Evolutionary conservation across 2,888 invertebrate species (phyloP).

Genomic region (Taenaris catops): DNA sequence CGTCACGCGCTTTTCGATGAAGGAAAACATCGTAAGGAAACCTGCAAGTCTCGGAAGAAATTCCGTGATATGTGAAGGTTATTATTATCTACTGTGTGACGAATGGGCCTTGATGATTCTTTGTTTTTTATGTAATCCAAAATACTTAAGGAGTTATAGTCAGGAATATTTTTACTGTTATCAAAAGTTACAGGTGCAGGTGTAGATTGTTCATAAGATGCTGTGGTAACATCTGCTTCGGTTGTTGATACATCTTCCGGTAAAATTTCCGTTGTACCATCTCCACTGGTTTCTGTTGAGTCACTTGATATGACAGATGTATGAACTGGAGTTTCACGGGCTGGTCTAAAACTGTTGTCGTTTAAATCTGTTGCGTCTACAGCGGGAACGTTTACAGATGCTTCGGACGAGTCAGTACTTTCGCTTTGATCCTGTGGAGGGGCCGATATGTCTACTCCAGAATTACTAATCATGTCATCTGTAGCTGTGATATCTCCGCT

Average conservation of each 20-base stretch:
- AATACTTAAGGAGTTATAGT: constrained; percentile 16
- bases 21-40: too few species aligned
- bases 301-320: constrained; percentile 2
- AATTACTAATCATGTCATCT: background rate
- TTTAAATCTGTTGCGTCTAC: background rate
- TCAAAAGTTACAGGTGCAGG: constrained; percentile 8
- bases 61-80: too few species aligned
- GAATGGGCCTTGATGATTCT: constrained; percentile 12
- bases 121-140: constrained; percentile 18
- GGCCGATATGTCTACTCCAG: too few species aligned
- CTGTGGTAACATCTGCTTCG: constrained; percentile 4
- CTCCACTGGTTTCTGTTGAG: background rate
- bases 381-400: too few species aligned
- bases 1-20: too few species aligned
- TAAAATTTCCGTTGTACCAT: constrained; percentile 14
- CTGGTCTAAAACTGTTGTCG: constrained; percentile 3
- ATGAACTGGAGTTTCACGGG: constrained; percentile 4
- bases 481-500: constrained; percentile 9
- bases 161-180: constrained; percentile 15
- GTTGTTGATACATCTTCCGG: constrained; percentile 12
- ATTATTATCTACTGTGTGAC: constrained; percentile 13
- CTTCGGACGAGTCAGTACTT: too few species aligned
- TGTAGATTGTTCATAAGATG: constrained; percentile 7
- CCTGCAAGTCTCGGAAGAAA: too few species aligned
- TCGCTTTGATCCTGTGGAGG: background rate